Conservation (phyloP, 2,797 vertebrate genomes). For the Cygnus olor region DNA sequence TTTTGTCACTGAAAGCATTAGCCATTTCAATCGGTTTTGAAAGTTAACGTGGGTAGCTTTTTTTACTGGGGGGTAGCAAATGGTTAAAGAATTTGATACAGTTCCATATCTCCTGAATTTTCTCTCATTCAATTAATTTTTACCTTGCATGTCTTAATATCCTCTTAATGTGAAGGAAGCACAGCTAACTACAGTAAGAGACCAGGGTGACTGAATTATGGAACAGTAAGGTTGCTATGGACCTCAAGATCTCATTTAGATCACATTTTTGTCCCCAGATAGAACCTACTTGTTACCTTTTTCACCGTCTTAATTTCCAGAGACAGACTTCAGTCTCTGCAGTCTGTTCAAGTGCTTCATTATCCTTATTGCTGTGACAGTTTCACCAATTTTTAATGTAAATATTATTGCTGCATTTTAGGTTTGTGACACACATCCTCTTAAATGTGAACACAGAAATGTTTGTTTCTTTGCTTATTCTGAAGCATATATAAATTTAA, state of each 20-base stretch:
- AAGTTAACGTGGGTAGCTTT: not conserved
- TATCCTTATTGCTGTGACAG: not conserved
- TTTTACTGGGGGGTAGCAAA: not conserved
- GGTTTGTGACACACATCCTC: not conserved
- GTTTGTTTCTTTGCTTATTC: not conserved
- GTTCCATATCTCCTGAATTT: not conserved
- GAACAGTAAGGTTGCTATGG: not conserved
- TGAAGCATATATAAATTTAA: not conserved
- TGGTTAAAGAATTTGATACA: not conserved
- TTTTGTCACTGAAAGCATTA: not conserved
- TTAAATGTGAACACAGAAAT: not conserved
- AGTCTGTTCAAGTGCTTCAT: not conserved
- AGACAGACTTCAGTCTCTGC: not conserved
- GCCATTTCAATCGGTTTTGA: not conserved
- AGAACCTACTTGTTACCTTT: not conserved
- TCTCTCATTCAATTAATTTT: not conserved
- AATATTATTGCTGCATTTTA: not conserved
- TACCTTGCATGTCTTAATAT: not conserved
- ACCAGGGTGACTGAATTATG: not conserved
- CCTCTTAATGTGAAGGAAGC: not conserved
- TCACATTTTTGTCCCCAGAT: not conserved
- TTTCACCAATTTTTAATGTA: not conserved
- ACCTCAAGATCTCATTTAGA: not conserved
- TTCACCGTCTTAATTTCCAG: not conserved
- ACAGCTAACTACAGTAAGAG: not conserved